Base-by-base conservation (phyloP, 2,113 vertebrate species). In the Circaetus cinerascens region DNA sequence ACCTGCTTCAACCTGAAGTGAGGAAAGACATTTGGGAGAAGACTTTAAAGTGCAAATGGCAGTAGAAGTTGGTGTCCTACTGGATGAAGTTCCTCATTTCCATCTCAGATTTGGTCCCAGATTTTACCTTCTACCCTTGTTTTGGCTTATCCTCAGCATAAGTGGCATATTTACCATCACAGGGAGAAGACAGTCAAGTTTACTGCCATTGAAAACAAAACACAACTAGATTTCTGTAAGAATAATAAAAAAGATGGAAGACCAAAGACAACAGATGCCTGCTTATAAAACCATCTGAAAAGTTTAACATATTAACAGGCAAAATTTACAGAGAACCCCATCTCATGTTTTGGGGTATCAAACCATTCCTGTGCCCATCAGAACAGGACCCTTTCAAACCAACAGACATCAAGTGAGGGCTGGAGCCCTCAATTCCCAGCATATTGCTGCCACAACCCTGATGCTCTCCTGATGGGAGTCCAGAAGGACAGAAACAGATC, bases 331-430 rank as follows among this genome's bases (percentile, higher is more conserved):
- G 43, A 74, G 45, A 76, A 29, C 5, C 68, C 30, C 17, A 40
- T 26, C 32, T 50, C 41, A 16, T 18, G 22, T 27, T 67, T 89
- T 22, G 3, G 29, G 15, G 13, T 22, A 7, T 36, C 32, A 36
- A 19, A 46, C 0, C 0, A 62, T 27, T 45, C 13, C 9, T 40
- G 18, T 9, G 46, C 13, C 41, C 36, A 25, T 12, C 36, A 51
- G 60, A 21, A 67, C 29, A n/a, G 55, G 29, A 72, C 11, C 19
- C 30, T 69, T 85, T 55, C 50, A 63, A 92, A 55, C 36, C 15
- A 32, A 36, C 19, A 36, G 34, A 29, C 7, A 45, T 15, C 25
- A 55, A 40, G 14, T 4, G 29, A 62, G 6, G 23, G 18, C 18
- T 25, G 15, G 27, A 66, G n/a, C 40, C 14, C 12, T 38, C 38